Evolutionary conservation across 2,113 vertebrate genomes (phyloP).

Genomic region (Oryzias woworae): DNA sequence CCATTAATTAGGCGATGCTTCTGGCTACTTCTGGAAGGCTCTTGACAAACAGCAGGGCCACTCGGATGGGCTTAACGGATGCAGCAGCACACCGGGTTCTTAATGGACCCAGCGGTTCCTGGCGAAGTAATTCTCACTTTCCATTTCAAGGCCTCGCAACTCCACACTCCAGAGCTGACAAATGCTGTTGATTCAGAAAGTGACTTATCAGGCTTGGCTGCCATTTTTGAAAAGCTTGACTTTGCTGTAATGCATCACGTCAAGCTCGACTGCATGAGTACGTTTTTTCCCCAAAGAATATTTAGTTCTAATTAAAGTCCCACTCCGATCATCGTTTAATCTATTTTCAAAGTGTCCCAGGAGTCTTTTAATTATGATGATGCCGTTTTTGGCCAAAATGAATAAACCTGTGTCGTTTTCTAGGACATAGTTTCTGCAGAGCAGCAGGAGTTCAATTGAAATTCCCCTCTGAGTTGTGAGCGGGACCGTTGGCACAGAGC

Average conservation of each 20-base stretch:
- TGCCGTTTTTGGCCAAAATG: too few species aligned
- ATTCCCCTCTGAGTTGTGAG: too few species aligned
- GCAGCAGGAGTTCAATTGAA: too few species aligned
- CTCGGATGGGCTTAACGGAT: slow-evolving; percentile 56
- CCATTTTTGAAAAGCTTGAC: slow-evolving; percentile 21
- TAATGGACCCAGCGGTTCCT: slow-evolving; percentile 54
- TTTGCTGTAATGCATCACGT: slow-evolving; percentile 18
- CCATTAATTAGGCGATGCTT: slow-evolving; percentile 70
- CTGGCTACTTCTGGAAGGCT: slow-evolving; percentile 57
- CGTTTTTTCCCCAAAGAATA: background rate
- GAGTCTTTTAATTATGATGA: too few species aligned
- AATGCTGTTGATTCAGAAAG: slow-evolving; percentile 38
- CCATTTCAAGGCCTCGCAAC: slow-evolving; percentile 43
- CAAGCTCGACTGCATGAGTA: slow-evolving; percentile 11
- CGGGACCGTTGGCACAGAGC: too few species aligned
- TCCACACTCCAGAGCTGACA: slow-evolving; percentile 40
- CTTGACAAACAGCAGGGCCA: slow-evolving; percentile 53
- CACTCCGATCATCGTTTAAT: too few species aligned
- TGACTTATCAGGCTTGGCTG: slow-evolving; percentile 20
- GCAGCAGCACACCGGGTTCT: slow-evolving; percentile 65
- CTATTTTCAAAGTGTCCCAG: too few species aligned
- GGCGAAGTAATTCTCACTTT: slow-evolving; percentile 49
- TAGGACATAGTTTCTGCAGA: too few species aligned
- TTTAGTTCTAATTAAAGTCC: background rate
- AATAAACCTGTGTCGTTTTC: too few species aligned